Conservation (phyloP, 2,113 vertebrate species). For the Delphinapterus leucas region DNA sequence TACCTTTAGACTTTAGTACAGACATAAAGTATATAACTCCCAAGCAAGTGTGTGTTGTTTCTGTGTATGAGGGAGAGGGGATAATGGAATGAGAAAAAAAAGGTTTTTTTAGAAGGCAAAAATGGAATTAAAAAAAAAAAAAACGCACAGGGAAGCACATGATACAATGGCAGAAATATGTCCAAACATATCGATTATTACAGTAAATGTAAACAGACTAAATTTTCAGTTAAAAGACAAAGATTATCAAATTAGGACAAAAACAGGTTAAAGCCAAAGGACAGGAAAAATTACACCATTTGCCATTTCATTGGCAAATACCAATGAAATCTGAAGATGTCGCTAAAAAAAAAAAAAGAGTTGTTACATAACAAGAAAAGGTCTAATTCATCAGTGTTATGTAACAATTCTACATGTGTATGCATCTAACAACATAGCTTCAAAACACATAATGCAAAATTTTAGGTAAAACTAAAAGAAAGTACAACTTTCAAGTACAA, state of each 20-base stretch:
- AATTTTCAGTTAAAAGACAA: not conserved
- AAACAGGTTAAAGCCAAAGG: slow-evolving; percentile 1
- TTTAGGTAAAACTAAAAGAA: not conserved
- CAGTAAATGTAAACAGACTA: not conserved
- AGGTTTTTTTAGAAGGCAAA: not conserved
- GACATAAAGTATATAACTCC: not conserved
- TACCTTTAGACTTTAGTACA: not conserved
- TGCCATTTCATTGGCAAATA: too few species aligned
- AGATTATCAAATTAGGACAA: not conserved
- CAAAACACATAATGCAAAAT: not conserved
- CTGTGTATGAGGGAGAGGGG: not conserved
- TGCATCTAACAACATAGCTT: not conserved
- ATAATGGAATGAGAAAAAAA: not conserved
- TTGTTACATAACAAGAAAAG: not conserved
- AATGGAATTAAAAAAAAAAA: not conserved
- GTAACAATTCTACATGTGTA: not conserved
- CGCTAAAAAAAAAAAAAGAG: not conserved
- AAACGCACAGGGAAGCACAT: not conserved
- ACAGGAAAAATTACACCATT: not conserved
- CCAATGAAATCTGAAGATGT: not conserved
- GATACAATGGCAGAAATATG: not conserved
- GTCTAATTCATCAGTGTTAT: not conserved
- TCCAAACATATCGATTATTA: not conserved
- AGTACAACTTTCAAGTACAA: slow-evolving; percentile 75
- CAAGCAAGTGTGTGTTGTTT: not conserved